Evolutionary conservation across 64 coral and sea anemone genomes (phyloP).

Genomic region (Astreopora myriophthalma): DNA sequence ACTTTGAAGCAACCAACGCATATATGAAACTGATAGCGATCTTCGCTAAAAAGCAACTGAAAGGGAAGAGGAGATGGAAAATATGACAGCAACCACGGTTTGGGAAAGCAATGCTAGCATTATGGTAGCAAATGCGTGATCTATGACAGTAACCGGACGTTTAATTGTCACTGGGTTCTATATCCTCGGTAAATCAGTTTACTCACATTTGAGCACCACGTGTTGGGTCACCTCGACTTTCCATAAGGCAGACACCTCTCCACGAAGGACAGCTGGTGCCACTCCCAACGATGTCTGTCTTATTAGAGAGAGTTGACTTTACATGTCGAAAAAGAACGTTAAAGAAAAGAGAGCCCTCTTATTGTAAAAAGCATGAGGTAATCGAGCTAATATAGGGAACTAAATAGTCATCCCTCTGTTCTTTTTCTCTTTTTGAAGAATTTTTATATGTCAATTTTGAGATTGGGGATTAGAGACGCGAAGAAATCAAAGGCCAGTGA

Average conservation of each 20-base stretch:
- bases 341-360: background rate
- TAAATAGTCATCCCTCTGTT: too few relatives aligned
- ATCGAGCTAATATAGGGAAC: background rate
- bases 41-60: too few relatives aligned
- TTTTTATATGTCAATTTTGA: too few relatives aligned
- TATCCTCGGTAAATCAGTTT: background rate
- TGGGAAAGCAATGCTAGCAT: background rate
- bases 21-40: too few relatives aligned
- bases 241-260: background rate
- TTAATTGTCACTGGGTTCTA: background rate
- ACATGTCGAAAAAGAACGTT: background rate
- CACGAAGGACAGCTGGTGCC: background rate
- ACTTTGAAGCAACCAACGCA: too few relatives aligned
- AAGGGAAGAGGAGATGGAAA: background rate
- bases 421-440: background rate
- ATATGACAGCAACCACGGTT: too few relatives aligned
- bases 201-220: background rate
- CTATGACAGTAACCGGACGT: background rate
- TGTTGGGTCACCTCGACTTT: background rate
- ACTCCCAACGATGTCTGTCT: background rate
- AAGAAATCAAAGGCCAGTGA: background rate
- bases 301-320: background rate
- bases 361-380: background rate
- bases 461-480: too few relatives aligned
- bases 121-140: background rate